Percentiles rank a stretch among this genome's conserved stretches.
phyloP scores from a whole-genome alignment of 2,797 vertebrate species.

The Muscicapa comitata region DNA sequence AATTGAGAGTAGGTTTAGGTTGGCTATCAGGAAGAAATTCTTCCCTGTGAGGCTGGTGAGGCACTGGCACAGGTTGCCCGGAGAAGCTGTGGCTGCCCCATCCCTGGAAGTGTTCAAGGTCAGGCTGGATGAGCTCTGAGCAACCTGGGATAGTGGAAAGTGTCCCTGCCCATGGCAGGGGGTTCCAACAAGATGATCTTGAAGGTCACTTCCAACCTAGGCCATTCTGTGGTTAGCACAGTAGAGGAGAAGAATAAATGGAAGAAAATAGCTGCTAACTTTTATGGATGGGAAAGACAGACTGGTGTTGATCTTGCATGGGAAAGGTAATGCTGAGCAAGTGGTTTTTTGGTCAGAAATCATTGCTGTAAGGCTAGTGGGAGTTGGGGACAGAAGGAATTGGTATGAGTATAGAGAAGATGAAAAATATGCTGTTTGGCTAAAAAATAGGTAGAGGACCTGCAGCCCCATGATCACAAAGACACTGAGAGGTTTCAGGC shows the following conservation, averaged over 20 bases:
- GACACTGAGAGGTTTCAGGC: background rate
- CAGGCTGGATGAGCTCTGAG: background rate
- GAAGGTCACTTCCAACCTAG: background rate
- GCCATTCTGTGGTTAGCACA: background rate
- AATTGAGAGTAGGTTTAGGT: background rate
- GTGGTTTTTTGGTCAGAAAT: background rate
- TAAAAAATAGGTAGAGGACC: background rate
- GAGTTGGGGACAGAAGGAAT: background rate
- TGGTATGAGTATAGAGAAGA: accelerated
- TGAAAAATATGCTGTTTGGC: background rate
- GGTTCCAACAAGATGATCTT: background rate
- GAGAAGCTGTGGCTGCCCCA: accelerated
- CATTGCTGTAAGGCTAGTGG: accelerated
- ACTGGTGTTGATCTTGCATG: background rate
- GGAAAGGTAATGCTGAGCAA: background rate
- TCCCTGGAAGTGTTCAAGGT: background rate
- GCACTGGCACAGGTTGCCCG: accelerated
- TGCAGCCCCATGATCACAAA: background rate
- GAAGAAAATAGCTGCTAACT: background rate
- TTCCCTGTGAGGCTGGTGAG: accelerated
- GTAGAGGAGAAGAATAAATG: background rate
- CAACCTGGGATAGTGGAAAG: accelerated
- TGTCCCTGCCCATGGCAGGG: background rate
- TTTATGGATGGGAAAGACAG: background rate
- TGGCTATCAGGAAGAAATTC: background rate